These are phyloP conservation scores for Acrocyrtus sp. DNA, from an alignment of 2,888 invertebrate species.

Conservation along the genomic window DNA sequence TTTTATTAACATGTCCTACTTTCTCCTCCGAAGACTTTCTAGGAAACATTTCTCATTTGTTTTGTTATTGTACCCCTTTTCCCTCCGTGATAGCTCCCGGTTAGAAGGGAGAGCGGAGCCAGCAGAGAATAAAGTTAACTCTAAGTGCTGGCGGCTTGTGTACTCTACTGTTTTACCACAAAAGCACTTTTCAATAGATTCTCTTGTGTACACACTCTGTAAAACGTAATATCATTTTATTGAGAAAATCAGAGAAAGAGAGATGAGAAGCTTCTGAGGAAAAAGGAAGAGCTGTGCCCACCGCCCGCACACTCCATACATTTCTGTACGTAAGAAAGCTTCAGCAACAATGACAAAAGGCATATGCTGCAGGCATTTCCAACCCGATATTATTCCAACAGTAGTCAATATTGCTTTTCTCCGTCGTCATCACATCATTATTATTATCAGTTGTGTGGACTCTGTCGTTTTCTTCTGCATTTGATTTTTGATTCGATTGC, in stretches of 20 bases:
- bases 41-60: too few relatives aligned
- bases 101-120: too few relatives aligned
- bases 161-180: conserved; percentile 5
- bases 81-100: too few relatives aligned
- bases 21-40: too few relatives aligned
- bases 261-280: too few relatives aligned
- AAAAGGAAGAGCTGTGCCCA: neutral
- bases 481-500: conserved; percentile 50
- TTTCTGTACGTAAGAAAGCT: conserved; percentile 1
- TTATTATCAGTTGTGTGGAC: conserved; percentile 32
- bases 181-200: conserved; percentile 2
- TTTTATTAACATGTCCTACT: too few relatives aligned
- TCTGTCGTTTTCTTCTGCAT: conserved; percentile 22
- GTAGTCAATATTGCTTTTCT: conserved; percentile 52
- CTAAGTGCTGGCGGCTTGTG: neutral
- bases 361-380: conserved; percentile 25
- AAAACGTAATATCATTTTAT: conserved; percentile 36
- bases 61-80: too few relatives aligned
- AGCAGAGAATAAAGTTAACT: too few relatives aligned
- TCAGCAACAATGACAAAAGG: conserved; percentile 35
- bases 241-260: too few relatives aligned
- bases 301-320: neutral
- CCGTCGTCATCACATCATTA: conserved; percentile 17
- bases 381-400: conserved; percentile 41
- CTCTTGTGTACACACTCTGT: conserved; percentile 30